phyloP scores from a whole-genome alignment of 2,888 invertebrate genomes.

The Automeris io region DNA sequence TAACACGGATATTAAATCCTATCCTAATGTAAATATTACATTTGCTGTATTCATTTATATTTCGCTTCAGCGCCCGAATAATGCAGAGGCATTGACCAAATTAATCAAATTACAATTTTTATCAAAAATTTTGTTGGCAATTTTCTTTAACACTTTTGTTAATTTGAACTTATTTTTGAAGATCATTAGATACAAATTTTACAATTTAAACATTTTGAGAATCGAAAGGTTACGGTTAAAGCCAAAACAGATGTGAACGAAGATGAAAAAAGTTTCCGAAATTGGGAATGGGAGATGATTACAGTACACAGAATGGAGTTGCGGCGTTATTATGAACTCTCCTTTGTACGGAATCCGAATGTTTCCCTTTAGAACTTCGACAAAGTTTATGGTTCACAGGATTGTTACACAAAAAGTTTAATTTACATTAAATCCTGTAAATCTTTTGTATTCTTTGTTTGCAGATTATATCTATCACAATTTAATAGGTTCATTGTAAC shows the following conservation, averaged over 20 bases:
- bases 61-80: too few relatives aligned
- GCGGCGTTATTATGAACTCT: slow-evolving; percentile 67
- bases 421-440: slow-evolving; percentile 50
- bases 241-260: slow-evolving; percentile 68
- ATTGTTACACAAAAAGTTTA: slow-evolving; percentile 51
- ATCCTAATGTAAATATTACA: too few relatives aligned
- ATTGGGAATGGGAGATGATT: slow-evolving; percentile 69
- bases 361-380: slow-evolving; percentile 53
- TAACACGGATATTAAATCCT: too few relatives aligned
- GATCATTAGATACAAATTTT: slow-evolving; percentile 5
- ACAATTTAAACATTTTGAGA: slow-evolving; percentile 31
- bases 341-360: slow-evolving; percentile 66
- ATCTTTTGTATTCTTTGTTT: slow-evolving; percentile 47
- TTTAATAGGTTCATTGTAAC: too few relatives aligned
- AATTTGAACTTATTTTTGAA: slow-evolving; percentile 1
- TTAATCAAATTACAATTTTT: too few relatives aligned
- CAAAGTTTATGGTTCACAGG: slow-evolving; percentile 48
- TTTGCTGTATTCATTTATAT: too few relatives aligned
- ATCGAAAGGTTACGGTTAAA: slow-evolving; percentile 50
- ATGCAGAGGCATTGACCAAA: too few relatives aligned
- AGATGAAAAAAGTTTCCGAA: slow-evolving; percentile 73
- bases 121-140: too few relatives aligned
- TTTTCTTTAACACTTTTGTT: slow-evolving; percentile 3
- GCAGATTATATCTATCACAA: too few relatives aligned
- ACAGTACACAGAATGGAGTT: slow-evolving; percentile 70